Percentiles rank a stretch among this genome's conserved stretches.
These are phyloP conservation scores for Ypsolopha scabrella DNA, from an alignment of 2,888 invertebrate genomes.

Conservation along the genomic window DNA sequence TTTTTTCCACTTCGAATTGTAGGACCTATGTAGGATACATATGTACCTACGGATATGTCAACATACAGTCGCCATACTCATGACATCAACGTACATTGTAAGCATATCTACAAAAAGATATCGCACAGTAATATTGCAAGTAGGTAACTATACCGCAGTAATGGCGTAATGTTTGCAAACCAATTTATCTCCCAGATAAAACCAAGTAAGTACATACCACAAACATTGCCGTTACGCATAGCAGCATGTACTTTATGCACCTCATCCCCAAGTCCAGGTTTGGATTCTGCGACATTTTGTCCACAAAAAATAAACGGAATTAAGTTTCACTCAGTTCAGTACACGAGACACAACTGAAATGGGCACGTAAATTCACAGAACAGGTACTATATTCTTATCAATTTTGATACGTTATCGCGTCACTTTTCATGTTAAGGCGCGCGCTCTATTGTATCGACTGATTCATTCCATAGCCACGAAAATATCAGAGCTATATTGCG, in stretches of 20 bases:
- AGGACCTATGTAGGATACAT: no score
- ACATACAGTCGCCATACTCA: no score
- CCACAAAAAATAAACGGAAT: background rate
- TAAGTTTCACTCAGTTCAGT: background rate
- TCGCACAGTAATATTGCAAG: no score
- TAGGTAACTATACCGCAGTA: no score
- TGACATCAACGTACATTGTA: no score
- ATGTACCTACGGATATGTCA: background rate
- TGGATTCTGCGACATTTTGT: slow-evolving; percentile 37
- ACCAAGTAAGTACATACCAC: slow-evolving; percentile 71
- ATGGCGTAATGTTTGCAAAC: background rate
- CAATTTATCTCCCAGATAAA: background rate
- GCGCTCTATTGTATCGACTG: slow-evolving; percentile 8
- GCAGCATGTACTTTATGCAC: slow-evolving; percentile 81
- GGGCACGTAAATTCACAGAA: background rate
- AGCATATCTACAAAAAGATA: no score
- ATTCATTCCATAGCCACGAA: slow-evolving; percentile 19
- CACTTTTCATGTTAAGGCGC: slow-evolving; percentile 7
- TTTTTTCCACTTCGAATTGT: no score
- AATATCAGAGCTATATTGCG: slow-evolving; percentile 8
- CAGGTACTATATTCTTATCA: slow-evolving; percentile 17
- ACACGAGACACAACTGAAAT: slow-evolving; percentile 1
- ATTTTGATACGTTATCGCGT: slow-evolving; percentile 22
- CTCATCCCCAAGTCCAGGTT: slow-evolving; percentile 75
- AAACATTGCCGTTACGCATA: slow-evolving; percentile 82